Evolutionary conservation across 2,888 invertebrate genomes (phyloP), one percentile per base, ranked within the genome.

Genomic region (Lasioglossum leucozonium): DNA sequence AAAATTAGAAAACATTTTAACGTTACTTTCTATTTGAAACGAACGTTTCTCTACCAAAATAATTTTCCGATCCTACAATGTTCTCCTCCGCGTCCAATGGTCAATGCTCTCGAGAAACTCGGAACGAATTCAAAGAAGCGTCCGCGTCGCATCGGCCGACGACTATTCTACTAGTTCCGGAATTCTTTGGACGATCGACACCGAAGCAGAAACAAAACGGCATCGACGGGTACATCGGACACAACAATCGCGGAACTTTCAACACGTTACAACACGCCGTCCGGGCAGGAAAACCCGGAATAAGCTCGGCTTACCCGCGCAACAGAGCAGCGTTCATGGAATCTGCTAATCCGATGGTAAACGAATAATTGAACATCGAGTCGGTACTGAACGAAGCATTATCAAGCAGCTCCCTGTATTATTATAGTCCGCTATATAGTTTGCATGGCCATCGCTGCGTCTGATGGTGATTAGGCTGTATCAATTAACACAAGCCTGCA

Each of bases 391-490:
- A 82, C 76, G 89, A 84, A 81, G 87, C 87, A 85, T 91, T 89
- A 88, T 91, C 89, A 85, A 90, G 86, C 86, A 72, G 81, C 84
- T 72, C 81, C 37, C 51, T 75, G 87, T 90, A 88, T 90, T 90
- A 91, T 90, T 90, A 91, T 90, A 81, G 88, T 73, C 58, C 42
- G 79, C 78, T 81, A 81, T 81, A 83, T 82, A 83, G 82, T 81
- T 78, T 74, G 74, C 79, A 82, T 72, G 74, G 77, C 72, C 80
- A 82, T 77, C 79, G 86, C 74, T 88, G 88, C 88, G 88, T 90
- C 89, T 89, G 92, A 92, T 89, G 90, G 89, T 89, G 90, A 90
- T 92, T 92, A 92, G 92, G 89, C 89, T 86, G 88, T 90, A 92
- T 92, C 89, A 90, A 92, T 92, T 91, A 92, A 91, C 89, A 86